Base-by-base conservation (phyloP, 2,797 vertebrate genomes). In the Sibirionetta formosa region DNA sequence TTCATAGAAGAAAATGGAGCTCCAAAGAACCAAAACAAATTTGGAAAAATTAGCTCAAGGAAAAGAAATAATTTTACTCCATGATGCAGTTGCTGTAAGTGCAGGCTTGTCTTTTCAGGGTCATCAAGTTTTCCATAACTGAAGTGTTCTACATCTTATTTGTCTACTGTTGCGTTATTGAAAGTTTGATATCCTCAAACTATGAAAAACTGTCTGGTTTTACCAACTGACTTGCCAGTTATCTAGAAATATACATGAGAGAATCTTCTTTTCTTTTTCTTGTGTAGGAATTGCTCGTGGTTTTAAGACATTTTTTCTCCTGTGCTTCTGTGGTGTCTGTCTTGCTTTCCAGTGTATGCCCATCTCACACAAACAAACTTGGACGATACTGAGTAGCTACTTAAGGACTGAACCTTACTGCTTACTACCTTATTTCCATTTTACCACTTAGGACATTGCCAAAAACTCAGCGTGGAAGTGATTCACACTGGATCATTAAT, bases 21-120 rank as follows among this genome's bases (percentile, higher is more conserved):
- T 91, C 5, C 0, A 38, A 63, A 84, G 46, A 73, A 50, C 36
- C 66, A 53, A 76, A 94, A n/a, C 0, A 68, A 82, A 72, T 56
- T 66, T 69, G 40, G 31, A n/a, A 94, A 91, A 94, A 96, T 78
- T 8, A 35, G 27, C 36, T 75, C 33, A 64, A 93, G 79, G 38
- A 91, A 84, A 93, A 85, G 48, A 94, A 94, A 76, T 66, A 44
- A 63, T 51, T 84, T 81, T 57, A 68, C 71, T 92, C 50, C 64
- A 38, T 13, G 23, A 71, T 44, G 58, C 61, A 93, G 69, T 19
- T 63, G 68, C 76, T 80, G 0, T 26, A 90, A 70, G 60, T 33
- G 64, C 84, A 94, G 44, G 60, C 38, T 14, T 65, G 11, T 61
- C 68, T 96, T 88, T 80, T 83, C 85, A 97, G 95, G 91, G 96